Evolutionary conservation across 53 echinoderm and acorn worm genomes (phyloP).

Genomic region (Holothuria leucospilota): DNA sequence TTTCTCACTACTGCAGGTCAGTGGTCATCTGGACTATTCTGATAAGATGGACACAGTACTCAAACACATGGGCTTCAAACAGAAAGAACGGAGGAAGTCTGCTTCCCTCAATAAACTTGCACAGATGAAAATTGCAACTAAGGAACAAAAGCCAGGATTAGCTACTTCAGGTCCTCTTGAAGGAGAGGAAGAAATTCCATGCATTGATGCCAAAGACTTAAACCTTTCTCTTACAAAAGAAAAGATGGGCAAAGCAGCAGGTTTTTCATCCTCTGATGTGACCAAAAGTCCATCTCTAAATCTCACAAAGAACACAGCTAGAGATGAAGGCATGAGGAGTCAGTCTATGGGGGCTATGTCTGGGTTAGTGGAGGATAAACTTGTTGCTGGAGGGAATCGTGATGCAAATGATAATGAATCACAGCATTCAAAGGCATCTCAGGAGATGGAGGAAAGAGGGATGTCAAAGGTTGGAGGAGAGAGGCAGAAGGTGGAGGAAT

Average conservation of each 20-base stretch:
- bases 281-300: constrained; percentile 24
- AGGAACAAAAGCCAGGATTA: neutral
- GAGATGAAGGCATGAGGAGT: neutral
- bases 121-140: neutral
- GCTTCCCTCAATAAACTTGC: constrained; percentile 7
- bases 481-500: no score
- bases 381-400: no score
- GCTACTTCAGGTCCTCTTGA: neutral
- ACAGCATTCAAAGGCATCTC: no score
- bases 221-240: constrained; percentile 40
- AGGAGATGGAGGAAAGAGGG: no score
- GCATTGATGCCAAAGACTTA: constrained; percentile 59
- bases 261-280: neutral
- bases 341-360: constrained; percentile 7
- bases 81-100: constrained; percentile 40
- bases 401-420: no score
- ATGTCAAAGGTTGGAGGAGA: no score
- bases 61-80: constrained; percentile 79
- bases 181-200: neutral
- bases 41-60: constrained; percentile 91
- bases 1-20: constrained; percentile 67
- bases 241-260: constrained; percentile 19
- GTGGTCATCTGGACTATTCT: constrained; percentile 93
- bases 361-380: no score
- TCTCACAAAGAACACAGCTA: neutral